Percentiles rank a stretch among this genome's conserved stretches.
Evolutionary conservation across 1,140 invertebrate species (phyloP).

Genomic region (Drosophila sulfurigaster): DNA sequence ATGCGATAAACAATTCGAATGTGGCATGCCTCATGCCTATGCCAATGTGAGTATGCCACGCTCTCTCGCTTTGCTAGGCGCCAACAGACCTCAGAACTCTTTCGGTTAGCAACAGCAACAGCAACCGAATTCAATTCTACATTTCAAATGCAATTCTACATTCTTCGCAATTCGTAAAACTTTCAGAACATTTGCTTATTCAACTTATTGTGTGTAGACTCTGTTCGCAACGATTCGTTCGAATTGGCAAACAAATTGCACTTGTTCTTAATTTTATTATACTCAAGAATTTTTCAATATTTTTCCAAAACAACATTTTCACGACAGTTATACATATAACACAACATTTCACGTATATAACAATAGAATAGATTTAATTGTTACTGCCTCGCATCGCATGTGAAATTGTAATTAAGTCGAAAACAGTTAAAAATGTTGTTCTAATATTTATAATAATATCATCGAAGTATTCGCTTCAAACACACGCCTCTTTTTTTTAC

Average conservation of each 20-base stretch:
- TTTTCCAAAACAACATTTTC: slow-evolving; percentile 20
- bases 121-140: slow-evolving; percentile 10
- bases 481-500: neutral
- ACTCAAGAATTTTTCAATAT: slow-evolving; percentile 26
- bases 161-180: slow-evolving; percentile 10
- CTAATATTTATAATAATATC: slow-evolving; percentile 7
- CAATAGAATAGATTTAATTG: neutral
- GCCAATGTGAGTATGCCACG: slow-evolving; percentile 1
- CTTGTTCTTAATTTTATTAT: slow-evolving; percentile 20
- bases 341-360: slow-evolving; percentile 6
- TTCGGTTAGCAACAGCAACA: too few species aligned
- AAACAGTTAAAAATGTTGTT: slow-evolving; percentile 15
- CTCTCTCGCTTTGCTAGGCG: neutral
- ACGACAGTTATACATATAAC: slow-evolving; percentile 25
- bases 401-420: slow-evolving; percentile 8
- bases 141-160: neutral
- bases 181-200: slow-evolving; percentile 14
- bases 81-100: slow-evolving; percentile 1
- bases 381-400: slow-evolving; percentile 15
- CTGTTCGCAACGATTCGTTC: slow-evolving; percentile 46
- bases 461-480: neutral
- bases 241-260: slow-evolving; percentile 55
- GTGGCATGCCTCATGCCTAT: slow-evolving; percentile 3
- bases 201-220: slow-evolving; percentile 1
- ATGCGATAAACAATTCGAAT: neutral